A percentile compares a stretch with the other conserved stretches of the same genome.
Evolutionary conservation across 1,140 invertebrate genomes (phyloP).

Genomic region (Drusus annulatus): DNA sequence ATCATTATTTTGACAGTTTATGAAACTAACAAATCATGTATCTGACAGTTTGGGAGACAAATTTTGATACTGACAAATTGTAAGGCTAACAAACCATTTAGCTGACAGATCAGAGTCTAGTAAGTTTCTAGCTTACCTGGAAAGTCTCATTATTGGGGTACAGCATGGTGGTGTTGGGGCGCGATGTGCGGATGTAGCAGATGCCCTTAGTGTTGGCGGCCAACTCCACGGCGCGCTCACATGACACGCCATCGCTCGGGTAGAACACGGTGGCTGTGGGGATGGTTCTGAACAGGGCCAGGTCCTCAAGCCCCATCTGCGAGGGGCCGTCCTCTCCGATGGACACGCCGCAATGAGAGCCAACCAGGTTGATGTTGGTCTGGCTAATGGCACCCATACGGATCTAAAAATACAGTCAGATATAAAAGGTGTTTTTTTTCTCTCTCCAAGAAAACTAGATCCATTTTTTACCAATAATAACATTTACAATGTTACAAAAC

Average conservation of each 20-base stretch:
- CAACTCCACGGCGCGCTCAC: conserved; percentile 94
- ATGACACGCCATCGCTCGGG: conserved; percentile 95
- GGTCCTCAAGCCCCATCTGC: conserved; percentile 99
- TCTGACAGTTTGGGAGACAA: too few relatives aligned
- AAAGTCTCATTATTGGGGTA: conserved; percentile 92
- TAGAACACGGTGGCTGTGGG: conserved; percentile 97
- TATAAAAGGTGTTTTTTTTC: too few relatives aligned
- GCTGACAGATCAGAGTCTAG: too few relatives aligned
- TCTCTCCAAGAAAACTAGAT: too few relatives aligned
- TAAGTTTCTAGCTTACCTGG: conserved; percentile 67
- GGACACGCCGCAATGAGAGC: conserved; percentile 96
- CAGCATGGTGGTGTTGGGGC: conserved; percentile 90
- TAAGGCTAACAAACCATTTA: too few relatives aligned
- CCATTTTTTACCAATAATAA: too few relatives aligned
- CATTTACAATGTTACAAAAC: too few relatives aligned
- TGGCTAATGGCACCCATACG: conserved; percentile 99
- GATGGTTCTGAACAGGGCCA: conserved; percentile 95
- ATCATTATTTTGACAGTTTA: too few relatives aligned
- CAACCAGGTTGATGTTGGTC: conserved; percentile 96
- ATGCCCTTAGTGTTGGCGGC: conserved; percentile 97
- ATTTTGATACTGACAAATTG: too few relatives aligned
- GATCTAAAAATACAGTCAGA: conserved; percentile 74
- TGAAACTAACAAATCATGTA: too few relatives aligned
- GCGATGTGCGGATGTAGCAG: conserved; percentile 95
- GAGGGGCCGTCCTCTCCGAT: conserved; percentile 99